These are phyloP conservation scores for Poliocrania exsul DNA, from an alignment of 2,797 vertebrate genomes.

Conservation along the genomic window DNA sequence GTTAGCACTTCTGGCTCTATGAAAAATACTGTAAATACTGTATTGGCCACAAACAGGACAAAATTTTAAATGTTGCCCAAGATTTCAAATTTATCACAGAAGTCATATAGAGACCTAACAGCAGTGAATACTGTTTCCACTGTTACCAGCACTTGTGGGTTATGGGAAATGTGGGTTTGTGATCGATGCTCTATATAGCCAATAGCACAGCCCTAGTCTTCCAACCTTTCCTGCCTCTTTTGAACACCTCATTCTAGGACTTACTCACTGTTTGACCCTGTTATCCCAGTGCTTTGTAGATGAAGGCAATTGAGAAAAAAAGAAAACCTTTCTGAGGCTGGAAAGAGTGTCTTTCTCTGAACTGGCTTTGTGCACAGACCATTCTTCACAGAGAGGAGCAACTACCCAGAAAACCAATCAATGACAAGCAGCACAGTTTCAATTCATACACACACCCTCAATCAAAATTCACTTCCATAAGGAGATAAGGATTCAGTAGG, in stretches of 20 bases:
- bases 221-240: neutral
- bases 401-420: neutral
- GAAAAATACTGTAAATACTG: neutral
- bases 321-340: neutral
- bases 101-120: neutral
- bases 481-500: slow-evolving; percentile 33
- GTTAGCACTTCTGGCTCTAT: neutral
- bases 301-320: neutral
- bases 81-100: neutral
- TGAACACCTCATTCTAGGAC: neutral
- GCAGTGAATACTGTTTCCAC: neutral
- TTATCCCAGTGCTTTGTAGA: neutral
- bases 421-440: neutral
- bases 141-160: neutral
- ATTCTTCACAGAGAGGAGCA: neutral
- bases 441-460: slow-evolving; percentile 25
- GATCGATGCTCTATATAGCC: neutral
- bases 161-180: neutral
- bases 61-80: neutral
- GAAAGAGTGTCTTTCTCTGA: neutral
- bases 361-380: neutral
- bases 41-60: neutral
- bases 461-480: slow-evolving; percentile 31
- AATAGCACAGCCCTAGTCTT: neutral
- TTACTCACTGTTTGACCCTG: neutral